Conservation (phyloP, 2,113 vertebrate species). For the Shinisaurus crocodilurus region DNA sequence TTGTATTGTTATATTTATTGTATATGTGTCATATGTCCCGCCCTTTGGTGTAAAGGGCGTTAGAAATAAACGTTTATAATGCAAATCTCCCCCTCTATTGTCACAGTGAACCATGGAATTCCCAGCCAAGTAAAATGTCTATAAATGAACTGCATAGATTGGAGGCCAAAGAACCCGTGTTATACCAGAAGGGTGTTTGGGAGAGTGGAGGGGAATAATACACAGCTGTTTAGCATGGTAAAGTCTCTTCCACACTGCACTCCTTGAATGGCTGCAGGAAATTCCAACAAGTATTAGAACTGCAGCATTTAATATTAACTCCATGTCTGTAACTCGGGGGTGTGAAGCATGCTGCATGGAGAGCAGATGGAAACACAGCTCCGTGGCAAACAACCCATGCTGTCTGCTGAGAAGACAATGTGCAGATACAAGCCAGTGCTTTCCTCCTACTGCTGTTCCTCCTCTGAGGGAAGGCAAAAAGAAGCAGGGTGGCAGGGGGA, state of each 20-base stretch:
- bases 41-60: no score
- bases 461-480: not conserved
- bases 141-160: not conserved
- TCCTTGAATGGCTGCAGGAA: not conserved
- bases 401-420: not conserved
- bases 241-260: not conserved
- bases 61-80: no score
- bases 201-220: not conserved
- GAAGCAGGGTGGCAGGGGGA: not conserved
- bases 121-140: not conserved
- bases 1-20: no score
- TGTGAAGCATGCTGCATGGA: not conserved
- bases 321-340: rapidly evolving
- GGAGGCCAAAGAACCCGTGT: rapidly evolving
- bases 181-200: not conserved
- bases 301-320: not conserved
- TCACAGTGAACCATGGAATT: not conserved
- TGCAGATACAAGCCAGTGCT: not conserved
- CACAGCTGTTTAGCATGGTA: constrained; percentile 14
- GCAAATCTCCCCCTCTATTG: not conserved
- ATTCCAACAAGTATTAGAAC: constrained; percentile 6
- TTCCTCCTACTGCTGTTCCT: not conserved
- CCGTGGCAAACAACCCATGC: rapidly evolving
- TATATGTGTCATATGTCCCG: no score
- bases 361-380: not conserved